Conservation (phyloP, 2,797 vertebrate species). For the Eospalax fontanierii region DNA sequence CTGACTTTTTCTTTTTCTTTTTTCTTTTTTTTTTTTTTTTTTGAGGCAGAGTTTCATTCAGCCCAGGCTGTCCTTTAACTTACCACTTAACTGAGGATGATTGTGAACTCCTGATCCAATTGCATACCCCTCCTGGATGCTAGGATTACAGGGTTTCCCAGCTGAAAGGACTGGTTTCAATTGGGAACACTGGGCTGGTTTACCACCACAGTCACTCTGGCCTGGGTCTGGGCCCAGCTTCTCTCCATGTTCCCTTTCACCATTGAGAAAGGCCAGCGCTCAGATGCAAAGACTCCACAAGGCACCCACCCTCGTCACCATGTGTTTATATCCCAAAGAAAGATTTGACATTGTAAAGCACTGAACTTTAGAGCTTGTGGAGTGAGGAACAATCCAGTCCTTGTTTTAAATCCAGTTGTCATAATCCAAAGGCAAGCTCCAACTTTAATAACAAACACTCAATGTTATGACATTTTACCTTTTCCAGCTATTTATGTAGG, state of each 20-base stretch:
- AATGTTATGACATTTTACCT: conserved; percentile 93
- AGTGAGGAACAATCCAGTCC: conserved; percentile 80
- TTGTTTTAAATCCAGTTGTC: conserved; percentile 92
- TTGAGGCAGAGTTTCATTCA: background rate
- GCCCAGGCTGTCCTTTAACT: background rate
- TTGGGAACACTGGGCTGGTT: background rate
- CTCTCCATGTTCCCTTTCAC: background rate
- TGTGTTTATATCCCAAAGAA: conserved; percentile 85
- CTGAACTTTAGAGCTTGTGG: conserved; percentile 84
- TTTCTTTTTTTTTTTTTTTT: background rate
- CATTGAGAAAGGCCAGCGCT: background rate
- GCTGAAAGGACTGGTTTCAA: background rate
- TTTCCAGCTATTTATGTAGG: conserved; percentile 92
- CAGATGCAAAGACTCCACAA: conserved; percentile 45
- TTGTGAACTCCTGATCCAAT: background rate
- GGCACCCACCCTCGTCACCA: conserved; percentile 52
- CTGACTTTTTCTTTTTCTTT: background rate
- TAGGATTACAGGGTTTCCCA: background rate
- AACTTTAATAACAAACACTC: conserved; percentile 91
- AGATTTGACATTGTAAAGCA: conserved; percentile 85
- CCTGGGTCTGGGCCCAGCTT: background rate
- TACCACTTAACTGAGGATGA: background rate
- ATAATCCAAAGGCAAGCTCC: conserved; percentile 90
- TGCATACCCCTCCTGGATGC: background rate
- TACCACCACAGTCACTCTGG: background rate